These are phyloP conservation scores for Psittacula echo DNA, from an alignment of 2,797 vertebrate genomes.

Conservation along the genomic window DNA sequence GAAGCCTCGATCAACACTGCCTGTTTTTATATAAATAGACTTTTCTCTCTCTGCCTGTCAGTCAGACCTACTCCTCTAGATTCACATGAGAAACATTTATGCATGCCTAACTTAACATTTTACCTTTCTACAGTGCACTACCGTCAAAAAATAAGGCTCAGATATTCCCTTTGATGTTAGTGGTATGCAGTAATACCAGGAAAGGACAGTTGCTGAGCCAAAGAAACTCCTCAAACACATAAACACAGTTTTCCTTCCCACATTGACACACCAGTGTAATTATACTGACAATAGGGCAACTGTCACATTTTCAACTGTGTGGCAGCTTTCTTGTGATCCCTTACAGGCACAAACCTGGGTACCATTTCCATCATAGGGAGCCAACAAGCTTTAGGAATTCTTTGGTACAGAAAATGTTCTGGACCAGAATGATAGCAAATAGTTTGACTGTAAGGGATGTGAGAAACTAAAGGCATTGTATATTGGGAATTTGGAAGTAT, in stretches of 20 bases:
- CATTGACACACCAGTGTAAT: background rate
- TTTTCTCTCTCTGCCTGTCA: background rate
- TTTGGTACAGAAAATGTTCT: background rate
- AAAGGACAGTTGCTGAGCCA: background rate
- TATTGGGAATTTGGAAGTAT: background rate
- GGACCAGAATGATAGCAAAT: background rate
- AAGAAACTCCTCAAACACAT: background rate
- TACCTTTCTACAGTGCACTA: background rate
- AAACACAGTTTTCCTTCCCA: background rate
- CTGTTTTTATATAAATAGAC: background rate
- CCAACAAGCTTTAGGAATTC: background rate
- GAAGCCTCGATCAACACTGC: background rate
- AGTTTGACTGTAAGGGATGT: background rate
- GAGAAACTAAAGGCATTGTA: background rate
- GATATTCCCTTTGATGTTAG: background rate
- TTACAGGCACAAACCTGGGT: background rate
- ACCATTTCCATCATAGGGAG: background rate
- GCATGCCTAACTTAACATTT: background rate
- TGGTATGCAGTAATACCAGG: background rate
- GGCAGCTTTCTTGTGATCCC: background rate
- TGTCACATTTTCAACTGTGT: background rate
- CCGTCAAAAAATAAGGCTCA: background rate
- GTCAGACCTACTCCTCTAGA: background rate
- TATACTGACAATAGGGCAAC: background rate
- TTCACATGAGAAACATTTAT: background rate